Conservation (phyloP, 2,113 vertebrate species). For the Uropsilus gracilis region DNA sequence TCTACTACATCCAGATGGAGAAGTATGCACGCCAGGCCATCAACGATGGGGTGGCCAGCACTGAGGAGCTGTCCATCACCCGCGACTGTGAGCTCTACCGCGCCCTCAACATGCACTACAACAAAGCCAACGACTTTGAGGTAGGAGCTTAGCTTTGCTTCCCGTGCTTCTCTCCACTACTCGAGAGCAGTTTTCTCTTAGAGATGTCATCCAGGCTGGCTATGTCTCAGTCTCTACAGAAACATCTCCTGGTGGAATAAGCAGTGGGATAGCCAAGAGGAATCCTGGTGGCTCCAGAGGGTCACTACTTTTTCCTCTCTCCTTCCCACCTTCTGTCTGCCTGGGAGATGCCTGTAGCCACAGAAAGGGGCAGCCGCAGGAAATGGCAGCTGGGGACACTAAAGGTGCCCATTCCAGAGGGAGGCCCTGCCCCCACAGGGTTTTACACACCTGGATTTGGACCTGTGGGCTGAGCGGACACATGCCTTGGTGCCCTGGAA, state of each 20-base stretch:
- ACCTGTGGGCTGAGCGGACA: neutral
- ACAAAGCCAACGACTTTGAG: conserved; percentile 99
- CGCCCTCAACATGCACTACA: conserved; percentile 99
- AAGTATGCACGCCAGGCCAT: conserved; percentile 98
- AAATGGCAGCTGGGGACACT: neutral
- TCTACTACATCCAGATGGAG: conserved; percentile 99
- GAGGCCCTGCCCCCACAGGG: neutral
- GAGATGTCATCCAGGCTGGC: neutral
- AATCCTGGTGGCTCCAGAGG: rapidly evolving
- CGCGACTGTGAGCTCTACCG: conserved; percentile 98
- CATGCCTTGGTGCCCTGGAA: neutral
- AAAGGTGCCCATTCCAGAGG: neutral
- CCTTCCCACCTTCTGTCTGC: neutral
- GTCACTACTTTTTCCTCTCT: neutral
- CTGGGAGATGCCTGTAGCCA: neutral
- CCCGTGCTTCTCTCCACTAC: neutral
- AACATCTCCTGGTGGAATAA: neutral
- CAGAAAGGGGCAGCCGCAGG: neutral
- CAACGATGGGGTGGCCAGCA: conserved; percentile 95
- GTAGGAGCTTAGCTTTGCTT: conserved; percentile 88
- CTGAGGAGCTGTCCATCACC: conserved; percentile 95
- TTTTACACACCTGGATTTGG: neutral
- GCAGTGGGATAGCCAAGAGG: neutral
- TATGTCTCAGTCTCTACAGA: neutral
- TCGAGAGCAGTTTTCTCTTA: neutral